Base-by-base conservation (phyloP, 2,797 vertebrate species). In the Siniperca scherzeri region DNA sequence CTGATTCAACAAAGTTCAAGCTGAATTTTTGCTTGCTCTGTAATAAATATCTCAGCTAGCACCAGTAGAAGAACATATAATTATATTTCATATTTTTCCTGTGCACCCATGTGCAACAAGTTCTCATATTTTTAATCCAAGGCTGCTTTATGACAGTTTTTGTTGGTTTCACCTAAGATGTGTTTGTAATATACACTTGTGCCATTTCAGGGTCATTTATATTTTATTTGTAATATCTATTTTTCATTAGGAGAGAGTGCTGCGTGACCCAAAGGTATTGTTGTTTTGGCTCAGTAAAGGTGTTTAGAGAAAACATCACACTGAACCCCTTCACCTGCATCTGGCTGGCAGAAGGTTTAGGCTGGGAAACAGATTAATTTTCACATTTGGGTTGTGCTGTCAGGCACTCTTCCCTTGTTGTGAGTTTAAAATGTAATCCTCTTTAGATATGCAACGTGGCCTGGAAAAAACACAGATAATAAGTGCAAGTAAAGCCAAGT, bases 341-440 rank as follows among this genome's bases (percentile, higher is more conserved):
- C 84, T 76, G 84, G 74, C 87, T 87, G 80, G 74, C 71, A 81
- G 84, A 84, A 27, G 87, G 77, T 78, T 91, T 76, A 80, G 76
- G 61, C 78, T 46, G 42, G 65, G 71, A 80, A 88, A 79, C 75
- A 88, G 86, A 92, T 92, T 91, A 82, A 85, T 91, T 88, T 90
- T 89, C 80, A 84, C 84, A 90, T 93, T 84, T 86, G 79, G 85
- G 72, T 82, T 84, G 67, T 67, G 78, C 83, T 87, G 83, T 62
- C 0, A 14, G 78, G 86, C 81, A 80, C 82, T 81, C 55, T 76
- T 52, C 56, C 61, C 73, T 86, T 87, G 80, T 86, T 89, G 69
- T 83, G 76, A 84, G 70, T 90, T 91, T 72, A 82, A 93, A 87
- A 88, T 84, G 1, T 86, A 92, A 93, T 93, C 91, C 87, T 90